Evolutionary conservation across 2,888 invertebrate genomes (phyloP).

Genomic region (Ochlodes sylvanus): DNA sequence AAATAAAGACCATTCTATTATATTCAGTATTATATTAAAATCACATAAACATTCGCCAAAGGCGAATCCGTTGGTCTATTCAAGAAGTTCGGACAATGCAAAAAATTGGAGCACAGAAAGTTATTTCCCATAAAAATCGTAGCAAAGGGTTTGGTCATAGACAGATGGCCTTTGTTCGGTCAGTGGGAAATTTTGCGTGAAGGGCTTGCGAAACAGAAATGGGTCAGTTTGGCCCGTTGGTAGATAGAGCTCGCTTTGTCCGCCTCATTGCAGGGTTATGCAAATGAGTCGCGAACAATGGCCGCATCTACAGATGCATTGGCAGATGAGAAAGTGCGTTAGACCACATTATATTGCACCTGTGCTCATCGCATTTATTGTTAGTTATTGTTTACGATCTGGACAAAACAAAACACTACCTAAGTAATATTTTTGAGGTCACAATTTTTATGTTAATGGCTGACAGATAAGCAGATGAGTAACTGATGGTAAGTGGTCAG

Average conservation of each 20-base stretch:
- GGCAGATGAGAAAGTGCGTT: slow-evolving; percentile 48
- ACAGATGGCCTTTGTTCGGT: slow-evolving; percentile 63
- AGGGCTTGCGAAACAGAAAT: slow-evolving; percentile 68
- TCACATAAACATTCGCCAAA: slow-evolving; percentile 74
- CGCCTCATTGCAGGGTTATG: slow-evolving; percentile 72
- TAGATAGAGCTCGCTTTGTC: slow-evolving; percentile 65
- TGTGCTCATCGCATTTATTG: not conserved
- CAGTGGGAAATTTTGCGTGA: slow-evolving; percentile 81
- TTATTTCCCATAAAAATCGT: slow-evolving; percentile 80
- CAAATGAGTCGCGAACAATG: slow-evolving; percentile 69
- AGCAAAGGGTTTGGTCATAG: slow-evolving; percentile 76
- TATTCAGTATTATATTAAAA: slow-evolving; percentile 66
- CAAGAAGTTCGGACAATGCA: slow-evolving; percentile 76
- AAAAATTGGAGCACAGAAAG: slow-evolving; percentile 81
- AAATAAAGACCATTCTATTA: slow-evolving; percentile 64
- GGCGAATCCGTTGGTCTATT: slow-evolving; percentile 70
- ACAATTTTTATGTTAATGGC: too few species aligned
- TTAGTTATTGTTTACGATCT: not conserved
- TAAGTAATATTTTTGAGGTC: too few species aligned
- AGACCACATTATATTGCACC: slow-evolving; percentile 29
- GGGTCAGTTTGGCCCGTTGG: slow-evolving; percentile 72
- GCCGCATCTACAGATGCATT: slow-evolving; percentile 55
- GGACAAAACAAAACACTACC: too few species aligned
- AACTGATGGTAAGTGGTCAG: too few species aligned
- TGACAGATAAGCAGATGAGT: too few species aligned